Conservation (phyloP, 2,888 invertebrate species). For the Erebia ligea region DNA sequence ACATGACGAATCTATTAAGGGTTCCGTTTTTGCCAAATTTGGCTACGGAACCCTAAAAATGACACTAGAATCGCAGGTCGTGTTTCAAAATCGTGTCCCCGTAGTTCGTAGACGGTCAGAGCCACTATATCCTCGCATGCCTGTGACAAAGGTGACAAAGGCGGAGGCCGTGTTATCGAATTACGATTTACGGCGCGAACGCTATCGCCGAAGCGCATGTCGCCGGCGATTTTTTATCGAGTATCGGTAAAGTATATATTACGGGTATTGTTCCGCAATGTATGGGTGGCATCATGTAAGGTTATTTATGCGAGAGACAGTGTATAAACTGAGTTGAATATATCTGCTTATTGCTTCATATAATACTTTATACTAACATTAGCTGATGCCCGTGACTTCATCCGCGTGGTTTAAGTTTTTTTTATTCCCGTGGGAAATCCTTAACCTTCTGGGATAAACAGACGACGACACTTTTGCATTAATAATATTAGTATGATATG, state of each 20-base stretch:
- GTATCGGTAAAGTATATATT: conserved; percentile 55
- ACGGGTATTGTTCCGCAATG: conserved; percentile 43
- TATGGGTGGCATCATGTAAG: conserved; percentile 26
- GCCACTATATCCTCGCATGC: conserved; percentile 29
- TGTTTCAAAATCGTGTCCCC: not conserved
- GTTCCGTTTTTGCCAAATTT: too few species aligned
- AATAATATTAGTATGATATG: too few species aligned
- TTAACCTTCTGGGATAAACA: too few species aligned
- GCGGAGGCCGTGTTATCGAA: conserved; percentile 66
- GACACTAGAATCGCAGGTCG: too few species aligned
- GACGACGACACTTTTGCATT: too few species aligned
- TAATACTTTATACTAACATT: too few species aligned
- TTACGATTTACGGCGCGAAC: conserved; percentile 71
- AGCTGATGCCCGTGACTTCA: too few species aligned
- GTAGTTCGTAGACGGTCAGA: conserved; percentile 44
- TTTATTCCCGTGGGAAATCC: too few species aligned
- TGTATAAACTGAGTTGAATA: conserved; percentile 1
- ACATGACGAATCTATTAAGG: too few species aligned
- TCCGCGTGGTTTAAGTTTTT: too few species aligned
- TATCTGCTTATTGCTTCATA: not conserved
- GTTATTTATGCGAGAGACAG: conserved; percentile 1
- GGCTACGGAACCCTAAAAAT: too few species aligned
- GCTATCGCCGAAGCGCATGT: conserved; percentile 72
- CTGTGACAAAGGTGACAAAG: conserved; percentile 43
- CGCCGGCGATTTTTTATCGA: conserved; percentile 57